Conservation (phyloP, 2,797 vertebrate species). For the Lerista edwardsae region DNA sequence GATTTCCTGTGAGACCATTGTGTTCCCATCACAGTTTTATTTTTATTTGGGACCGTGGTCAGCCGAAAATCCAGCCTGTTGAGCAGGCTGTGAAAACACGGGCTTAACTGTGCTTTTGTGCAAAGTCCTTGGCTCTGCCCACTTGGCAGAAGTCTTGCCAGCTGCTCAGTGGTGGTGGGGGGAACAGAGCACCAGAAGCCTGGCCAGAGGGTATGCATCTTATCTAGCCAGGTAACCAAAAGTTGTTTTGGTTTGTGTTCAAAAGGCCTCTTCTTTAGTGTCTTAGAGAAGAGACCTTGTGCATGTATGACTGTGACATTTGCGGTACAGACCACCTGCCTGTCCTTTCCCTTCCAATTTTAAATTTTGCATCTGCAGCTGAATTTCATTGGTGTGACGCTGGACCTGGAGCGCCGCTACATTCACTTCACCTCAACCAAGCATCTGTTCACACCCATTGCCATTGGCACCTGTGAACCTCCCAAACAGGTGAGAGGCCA, state of each 20-base stretch:
- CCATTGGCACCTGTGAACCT: constrained; percentile 79
- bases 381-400: constrained; percentile 86
- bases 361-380: constrained; percentile 77
- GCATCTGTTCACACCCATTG: constrained; percentile 85
- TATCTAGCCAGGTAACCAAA: constrained; percentile 14
- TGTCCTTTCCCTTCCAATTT: background rate
- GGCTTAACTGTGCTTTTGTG: constrained; percentile 73
- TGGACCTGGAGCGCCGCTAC: constrained; percentile 77
- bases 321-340: background rate
- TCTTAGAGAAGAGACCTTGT: background rate
- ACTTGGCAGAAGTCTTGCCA: constrained; percentile 64
- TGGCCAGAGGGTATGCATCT: background rate
- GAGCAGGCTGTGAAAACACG: constrained; percentile 72
- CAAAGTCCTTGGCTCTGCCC: constrained; percentile 66
- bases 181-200: constrained; percentile 21
- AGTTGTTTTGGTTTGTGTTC: background rate
- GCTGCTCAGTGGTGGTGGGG: constrained; percentile 39
- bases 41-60: constrained; percentile 69
- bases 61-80: constrained; percentile 71
- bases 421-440: constrained; percentile 83
- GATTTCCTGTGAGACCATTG: constrained; percentile 64
- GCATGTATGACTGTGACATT: background rate
- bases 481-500: constrained; percentile 85
- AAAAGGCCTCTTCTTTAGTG: background rate
- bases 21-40: constrained; percentile 64